phyloP scores from a whole-genome alignment of 2,888 invertebrate genomes.

The Meiosimyza decipiens region DNA sequence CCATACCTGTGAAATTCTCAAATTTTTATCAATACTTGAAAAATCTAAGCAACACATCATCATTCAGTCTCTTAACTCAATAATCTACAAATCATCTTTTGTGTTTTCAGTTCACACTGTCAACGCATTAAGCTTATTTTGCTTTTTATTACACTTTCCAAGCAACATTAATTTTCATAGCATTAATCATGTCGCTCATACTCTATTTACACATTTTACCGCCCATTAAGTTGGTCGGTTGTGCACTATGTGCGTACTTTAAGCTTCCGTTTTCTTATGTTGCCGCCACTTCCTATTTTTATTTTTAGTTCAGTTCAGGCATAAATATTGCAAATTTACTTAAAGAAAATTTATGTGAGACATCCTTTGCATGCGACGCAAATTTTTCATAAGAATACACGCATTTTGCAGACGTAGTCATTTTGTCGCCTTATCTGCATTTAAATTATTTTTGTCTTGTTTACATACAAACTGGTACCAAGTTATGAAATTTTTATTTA shows the following conservation, averaged over 20 bases:
- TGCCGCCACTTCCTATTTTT: background rate
- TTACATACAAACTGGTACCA: no score
- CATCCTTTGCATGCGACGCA: background rate
- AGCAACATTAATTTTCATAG: background rate
- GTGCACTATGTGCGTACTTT: no score
- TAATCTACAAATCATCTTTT: no score
- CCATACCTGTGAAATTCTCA: no score
- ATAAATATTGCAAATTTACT: slow-evolving; percentile 11
- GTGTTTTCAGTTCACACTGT: background rate
- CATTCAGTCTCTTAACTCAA: no score
- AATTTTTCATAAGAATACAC: background rate
- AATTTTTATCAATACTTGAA: no score
- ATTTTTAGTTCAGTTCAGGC: background rate
- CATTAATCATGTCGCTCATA: slow-evolving; percentile 8
- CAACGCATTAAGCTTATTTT: background rate
- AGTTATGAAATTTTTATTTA: background rate
- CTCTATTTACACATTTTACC: background rate
- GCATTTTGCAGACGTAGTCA: slow-evolving; percentile 2
- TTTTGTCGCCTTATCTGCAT: slow-evolving; percentile 19
- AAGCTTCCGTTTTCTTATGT: no score
- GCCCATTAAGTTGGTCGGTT: no score
- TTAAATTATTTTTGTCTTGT: slow-evolving; percentile 8
- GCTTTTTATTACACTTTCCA: background rate
- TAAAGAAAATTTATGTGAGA: slow-evolving; percentile 20
- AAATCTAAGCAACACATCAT: no score